Conservation (phyloP, 2,797 vertebrate species). For the Aselliscus stoliczkanus region DNA sequence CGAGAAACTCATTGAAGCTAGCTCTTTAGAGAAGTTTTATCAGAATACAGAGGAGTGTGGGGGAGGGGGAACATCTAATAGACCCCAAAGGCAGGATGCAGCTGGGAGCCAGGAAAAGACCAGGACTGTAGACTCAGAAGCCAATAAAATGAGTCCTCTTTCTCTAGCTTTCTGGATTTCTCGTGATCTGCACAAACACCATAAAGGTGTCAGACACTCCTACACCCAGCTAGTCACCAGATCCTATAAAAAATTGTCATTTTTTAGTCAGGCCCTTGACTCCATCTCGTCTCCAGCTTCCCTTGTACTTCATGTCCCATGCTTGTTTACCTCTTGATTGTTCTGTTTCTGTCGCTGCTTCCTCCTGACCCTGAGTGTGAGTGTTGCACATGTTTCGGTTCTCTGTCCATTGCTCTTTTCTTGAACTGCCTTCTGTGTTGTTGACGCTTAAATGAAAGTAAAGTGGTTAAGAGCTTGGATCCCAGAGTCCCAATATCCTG, state of each 20-base stretch:
- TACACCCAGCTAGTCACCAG: neutral
- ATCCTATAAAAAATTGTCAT: neutral
- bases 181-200: neutral
- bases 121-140: neutral
- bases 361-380: neutral
- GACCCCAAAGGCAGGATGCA: neutral
- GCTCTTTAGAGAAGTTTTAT: neutral
- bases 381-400: neutral
- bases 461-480: neutral
- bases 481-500: neutral
- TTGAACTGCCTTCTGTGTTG: neutral
- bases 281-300: neutral
- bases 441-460: neutral
- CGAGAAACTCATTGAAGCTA: neutral
- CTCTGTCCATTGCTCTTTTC: neutral
- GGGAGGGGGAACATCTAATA: neutral
- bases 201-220: conserved; percentile 32
- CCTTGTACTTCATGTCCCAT: neutral
- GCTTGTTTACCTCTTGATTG: neutral
- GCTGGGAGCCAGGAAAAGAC: neutral
- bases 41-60: neutral
- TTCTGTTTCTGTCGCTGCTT: neutral
- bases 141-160: neutral
- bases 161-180: neutral
- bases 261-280: neutral